These are phyloP conservation scores for Eulemur albifrons DNA, from an alignment of 2,797 vertebrate species.

Conservation along the genomic window DNA sequence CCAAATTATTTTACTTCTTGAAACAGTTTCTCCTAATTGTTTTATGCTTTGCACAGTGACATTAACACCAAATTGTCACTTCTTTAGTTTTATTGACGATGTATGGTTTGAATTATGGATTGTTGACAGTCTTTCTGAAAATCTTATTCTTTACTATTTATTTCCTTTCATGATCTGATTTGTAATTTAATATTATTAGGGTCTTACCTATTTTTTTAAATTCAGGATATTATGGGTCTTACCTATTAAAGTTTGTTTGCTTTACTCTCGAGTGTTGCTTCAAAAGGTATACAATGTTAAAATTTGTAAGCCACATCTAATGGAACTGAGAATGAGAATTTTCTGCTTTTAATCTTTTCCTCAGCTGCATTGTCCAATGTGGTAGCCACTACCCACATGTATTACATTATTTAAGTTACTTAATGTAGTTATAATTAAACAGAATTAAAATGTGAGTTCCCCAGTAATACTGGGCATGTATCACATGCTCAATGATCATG, in stretches of 20 bases:
- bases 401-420: background rate
- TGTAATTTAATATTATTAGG: background rate
- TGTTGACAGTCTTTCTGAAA: background rate
- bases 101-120: conserved; percentile 29
- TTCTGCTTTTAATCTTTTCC: background rate
- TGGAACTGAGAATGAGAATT: background rate
- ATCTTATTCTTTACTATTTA: background rate
- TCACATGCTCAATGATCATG: background rate
- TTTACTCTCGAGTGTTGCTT: background rate
- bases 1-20: conserved; percentile 63
- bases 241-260: background rate
- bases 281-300: background rate
- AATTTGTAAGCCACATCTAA: background rate
- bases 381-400: background rate
- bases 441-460: background rate
- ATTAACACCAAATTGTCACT: conserved; percentile 53
- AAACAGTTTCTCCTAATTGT: conserved; percentile 64
- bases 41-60: conserved; percentile 32
- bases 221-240: background rate
- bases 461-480: background rate
- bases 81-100: conserved; percentile 34
- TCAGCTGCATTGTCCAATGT: background rate
- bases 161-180: background rate
- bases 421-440: background rate
- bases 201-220: background rate